Evolutionary conservation across 2,888 invertebrate species (phyloP).

Genomic region (Dioctria rufipes): DNA sequence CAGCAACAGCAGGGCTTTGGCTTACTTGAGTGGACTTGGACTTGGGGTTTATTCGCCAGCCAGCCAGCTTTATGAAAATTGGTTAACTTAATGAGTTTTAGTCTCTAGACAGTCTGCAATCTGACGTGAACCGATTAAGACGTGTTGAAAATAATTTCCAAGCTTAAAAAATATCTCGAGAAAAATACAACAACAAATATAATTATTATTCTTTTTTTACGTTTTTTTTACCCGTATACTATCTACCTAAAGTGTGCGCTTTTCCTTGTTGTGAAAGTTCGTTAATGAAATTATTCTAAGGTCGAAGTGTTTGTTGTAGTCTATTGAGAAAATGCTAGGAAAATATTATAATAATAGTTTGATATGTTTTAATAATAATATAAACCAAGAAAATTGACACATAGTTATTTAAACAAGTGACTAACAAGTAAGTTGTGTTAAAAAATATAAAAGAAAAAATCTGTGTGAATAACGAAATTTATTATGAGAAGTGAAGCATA

Average conservation of each 20-base stretch:
- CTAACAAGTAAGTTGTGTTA: too few species aligned
- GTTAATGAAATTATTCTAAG: background rate
- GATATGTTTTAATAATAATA: too few species aligned
- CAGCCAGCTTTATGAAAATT: constrained; percentile 35
- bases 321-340: background rate
- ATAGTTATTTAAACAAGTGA: too few species aligned
- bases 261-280: constrained; percentile 2
- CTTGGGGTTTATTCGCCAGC: background rate
- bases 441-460: too few species aligned
- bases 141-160: constrained; percentile 5
- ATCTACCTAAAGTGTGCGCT: background rate
- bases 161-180: background rate
- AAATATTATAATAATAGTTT: too few species aligned
- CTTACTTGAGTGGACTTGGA: too few species aligned
- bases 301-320: background rate
- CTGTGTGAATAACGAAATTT: too few species aligned
- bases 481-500: too few species aligned
- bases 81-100: constrained; percentile 32
- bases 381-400: too few species aligned
- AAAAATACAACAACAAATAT: background rate
- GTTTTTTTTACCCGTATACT: background rate
- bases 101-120: constrained; percentile 37
- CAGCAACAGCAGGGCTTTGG: too few species aligned
- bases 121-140: constrained; percentile 42
- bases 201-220: too few species aligned